Evolutionary conservation across 2,113 vertebrate genomes (phyloP), one percentile per base, ranked within the genome.

Genomic region (Cacatua alba): DNA sequence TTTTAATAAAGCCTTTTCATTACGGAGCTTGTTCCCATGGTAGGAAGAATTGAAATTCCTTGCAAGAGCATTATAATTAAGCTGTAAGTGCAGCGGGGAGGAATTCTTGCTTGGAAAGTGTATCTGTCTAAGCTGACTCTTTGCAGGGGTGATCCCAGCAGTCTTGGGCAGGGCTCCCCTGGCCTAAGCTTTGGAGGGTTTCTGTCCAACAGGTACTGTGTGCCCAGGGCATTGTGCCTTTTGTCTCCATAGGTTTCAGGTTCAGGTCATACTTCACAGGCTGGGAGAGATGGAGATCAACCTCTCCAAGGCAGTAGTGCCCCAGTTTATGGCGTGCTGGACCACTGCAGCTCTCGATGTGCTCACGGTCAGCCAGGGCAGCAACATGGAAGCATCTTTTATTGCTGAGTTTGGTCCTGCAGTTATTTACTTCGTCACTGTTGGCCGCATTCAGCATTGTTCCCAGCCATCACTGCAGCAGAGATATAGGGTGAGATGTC

Each of bases 1-100:
- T 92, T 96, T 96, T 95, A 94, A 95, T 90, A 93, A 84, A 90
- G 64, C 57, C 79, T 92, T 96, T 95, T 95, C 78, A 90, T 92
- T 93, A 88, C 1, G 9, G 82, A 88, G 70, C 88, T 72, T 48
- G 70, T 72, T 96, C 95, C 92, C 92, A 39, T 31, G 85, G 59
- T 39, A 93, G 90, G 90, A 90, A 82, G 82, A 94, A 92, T 69
- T 48, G 75, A 71, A 92, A 82, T 92, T 90, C 85, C 76, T 92
- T 65, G 85, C 5, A 10, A 48, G 90, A 74, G 86, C 80, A 12
- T 72, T 80, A n/a, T 85, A 88, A 93, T 92, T 86, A 89, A 93
- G 92, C 82, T 60, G 88, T 76, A 82, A 80, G 82, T 8, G 19
- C 57, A 35, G 3, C 15, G 49, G 69, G 75, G 39, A 92, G 51